Base-by-base conservation (phyloP, 2,797 vertebrate species). In the Phylloscopus collybita region DNA sequence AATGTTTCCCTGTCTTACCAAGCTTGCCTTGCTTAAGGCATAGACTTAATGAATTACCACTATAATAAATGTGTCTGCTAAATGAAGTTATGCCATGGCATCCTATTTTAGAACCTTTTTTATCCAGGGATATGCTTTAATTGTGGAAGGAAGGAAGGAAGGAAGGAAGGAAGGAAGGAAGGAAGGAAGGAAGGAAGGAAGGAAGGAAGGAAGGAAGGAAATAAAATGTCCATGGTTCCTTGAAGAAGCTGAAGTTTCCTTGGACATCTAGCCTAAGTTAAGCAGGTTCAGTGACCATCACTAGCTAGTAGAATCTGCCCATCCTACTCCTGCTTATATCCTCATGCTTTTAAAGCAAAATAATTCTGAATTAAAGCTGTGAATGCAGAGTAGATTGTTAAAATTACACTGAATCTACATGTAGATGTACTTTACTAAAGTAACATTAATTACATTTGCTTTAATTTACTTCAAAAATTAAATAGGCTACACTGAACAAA, bases 401-500 rank as follows among this genome's bases (percentile, higher is more conserved):
- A 86, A 88, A 93, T 65, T 54, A 78, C 22, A 65, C n/a, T 36
- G 27, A 83, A 53, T 9, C 27, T 38, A 34, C 1, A 1, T 20
- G n/a, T 6, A 88, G 57, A 49, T 17, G 53, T 6, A 42, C 18
- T 57, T 80, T 29, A 59, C 11, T 69, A 16, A 88, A 88, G 30
- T 27, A 73, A 18, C 6, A 66, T 80, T 56, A 62, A 80, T 65
- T 69, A 38, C 1, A 40, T 65, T 84, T 75, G 15, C 18, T 88
- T 90, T 75, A 42, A 65, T 82, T 86, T 85, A 36, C 38, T 91
- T 82, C 60, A 61, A 40, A 94, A 94, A 73, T 65, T 38, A 92
- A 74, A 83, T 5, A 86, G 25, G 17, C 36, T 87, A 66, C 53
- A 66, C 5, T 49, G 40, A 80, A 87, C 29, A 72, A 66, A 89